phyloP scores from a whole-genome alignment of 2,113 vertebrate species.

The Grus americana region DNA sequence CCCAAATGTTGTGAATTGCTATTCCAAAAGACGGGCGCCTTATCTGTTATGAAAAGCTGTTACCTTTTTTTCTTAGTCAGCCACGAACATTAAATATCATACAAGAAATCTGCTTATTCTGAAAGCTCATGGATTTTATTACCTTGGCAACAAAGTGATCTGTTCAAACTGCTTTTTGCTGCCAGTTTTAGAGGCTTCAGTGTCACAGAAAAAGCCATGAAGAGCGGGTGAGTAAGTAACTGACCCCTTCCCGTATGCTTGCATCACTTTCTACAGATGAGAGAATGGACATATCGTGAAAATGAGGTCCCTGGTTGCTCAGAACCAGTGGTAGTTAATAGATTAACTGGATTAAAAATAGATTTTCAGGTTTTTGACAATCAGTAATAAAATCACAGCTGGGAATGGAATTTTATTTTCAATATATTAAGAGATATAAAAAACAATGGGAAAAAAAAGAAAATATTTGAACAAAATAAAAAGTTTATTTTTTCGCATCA shows the following conservation, averaged over 20 bases:
- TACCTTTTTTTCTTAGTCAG: background rate
- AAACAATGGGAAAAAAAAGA: background rate
- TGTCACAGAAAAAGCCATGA: background rate
- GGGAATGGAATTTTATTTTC: background rate
- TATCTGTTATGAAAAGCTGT: background rate
- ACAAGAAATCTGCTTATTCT: constrained; percentile 37
- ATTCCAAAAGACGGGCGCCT: background rate
- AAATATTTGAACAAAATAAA: background rate
- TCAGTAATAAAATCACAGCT: background rate
- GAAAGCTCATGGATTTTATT: constrained; percentile 19
- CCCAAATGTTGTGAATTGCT: background rate
- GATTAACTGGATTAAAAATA: background rate
- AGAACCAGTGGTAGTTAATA: background rate
- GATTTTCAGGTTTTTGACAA: background rate
- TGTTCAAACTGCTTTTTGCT: constrained; percentile 8
- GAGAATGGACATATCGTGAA: background rate
- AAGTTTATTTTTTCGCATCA: background rate
- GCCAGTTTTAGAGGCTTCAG: background rate
- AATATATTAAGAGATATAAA: background rate
- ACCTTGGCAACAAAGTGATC: constrained; percentile 32
- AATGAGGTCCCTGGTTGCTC: background rate
- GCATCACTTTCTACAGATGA: background rate
- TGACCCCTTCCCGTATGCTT: background rate
- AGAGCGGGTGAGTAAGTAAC: background rate
- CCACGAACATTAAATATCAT: background rate